Conservation (phyloP, 2,113 vertebrate genomes). For the Papio anubis region DNA sequence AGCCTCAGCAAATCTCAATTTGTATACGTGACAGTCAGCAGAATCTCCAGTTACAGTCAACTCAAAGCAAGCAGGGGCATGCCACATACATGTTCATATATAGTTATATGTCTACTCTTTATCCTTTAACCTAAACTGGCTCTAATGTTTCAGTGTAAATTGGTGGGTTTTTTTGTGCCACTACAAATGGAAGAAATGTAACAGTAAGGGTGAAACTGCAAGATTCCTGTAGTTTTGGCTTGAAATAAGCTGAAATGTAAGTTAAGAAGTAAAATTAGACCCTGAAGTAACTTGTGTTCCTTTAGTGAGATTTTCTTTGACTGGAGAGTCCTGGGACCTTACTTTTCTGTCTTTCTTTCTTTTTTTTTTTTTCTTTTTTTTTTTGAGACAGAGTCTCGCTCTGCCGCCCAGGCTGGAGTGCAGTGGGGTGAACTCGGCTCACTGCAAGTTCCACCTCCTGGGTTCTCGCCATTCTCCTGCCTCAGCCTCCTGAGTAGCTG, state of each 20-base stretch:
- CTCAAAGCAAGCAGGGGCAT: background rate
- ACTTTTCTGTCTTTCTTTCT: background rate
- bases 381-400: rapidly evolving
- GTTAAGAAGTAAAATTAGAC: background rate
- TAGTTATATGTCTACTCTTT: background rate
- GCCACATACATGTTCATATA: rapidly evolving
- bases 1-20: background rate
- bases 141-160: background rate
- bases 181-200: background rate
- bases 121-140: background rate
- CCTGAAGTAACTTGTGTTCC: background rate
- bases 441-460: no score
- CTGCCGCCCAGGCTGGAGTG: no score
- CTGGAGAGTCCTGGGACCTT: background rate
- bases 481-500: no score
- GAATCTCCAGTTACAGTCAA: background rate
- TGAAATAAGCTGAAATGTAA: background rate
- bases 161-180: background rate
- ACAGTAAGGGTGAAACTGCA: background rate
- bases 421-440: rapidly evolving
- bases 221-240: background rate
- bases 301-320: background rate
- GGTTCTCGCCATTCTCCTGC: no score
- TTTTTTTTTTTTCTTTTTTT: no score
- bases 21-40: background rate